Percentiles rank a stretch among this genome's conserved stretches.
Evolutionary conservation across 2,797 vertebrate species (phyloP).

Genomic region (Parauchenoglanis punctatus): DNA sequence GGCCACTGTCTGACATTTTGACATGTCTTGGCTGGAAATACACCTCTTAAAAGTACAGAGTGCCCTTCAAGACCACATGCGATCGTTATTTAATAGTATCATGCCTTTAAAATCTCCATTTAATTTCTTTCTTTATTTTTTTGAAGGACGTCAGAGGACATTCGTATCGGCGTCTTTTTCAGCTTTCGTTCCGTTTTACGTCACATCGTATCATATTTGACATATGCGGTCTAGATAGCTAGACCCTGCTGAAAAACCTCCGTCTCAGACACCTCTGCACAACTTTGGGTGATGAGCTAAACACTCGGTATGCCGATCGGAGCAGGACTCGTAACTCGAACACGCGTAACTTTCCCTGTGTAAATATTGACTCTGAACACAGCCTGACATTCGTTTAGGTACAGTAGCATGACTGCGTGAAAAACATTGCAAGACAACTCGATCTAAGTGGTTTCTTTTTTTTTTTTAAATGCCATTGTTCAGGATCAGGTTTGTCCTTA

Average conservation of each 20-base stretch:
- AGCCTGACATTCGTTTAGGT: background rate
- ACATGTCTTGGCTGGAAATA: background rate
- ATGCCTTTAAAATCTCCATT: background rate
- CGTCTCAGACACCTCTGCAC: background rate
- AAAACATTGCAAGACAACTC: background rate
- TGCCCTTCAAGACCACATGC: background rate
- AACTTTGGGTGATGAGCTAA: background rate
- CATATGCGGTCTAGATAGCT: too few species aligned
- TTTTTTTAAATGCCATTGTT: background rate
- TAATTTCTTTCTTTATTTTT: background rate
- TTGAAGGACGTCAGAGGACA: background rate
- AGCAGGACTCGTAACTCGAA: background rate
- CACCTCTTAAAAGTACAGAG: background rate
- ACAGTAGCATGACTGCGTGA: too few species aligned
- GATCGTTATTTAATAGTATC: too few species aligned
- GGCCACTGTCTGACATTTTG: background rate
- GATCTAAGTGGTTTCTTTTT: background rate
- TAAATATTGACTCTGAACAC: background rate
- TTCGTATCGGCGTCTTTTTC: background rate
- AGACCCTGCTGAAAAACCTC: background rate
- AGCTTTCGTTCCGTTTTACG: background rate
- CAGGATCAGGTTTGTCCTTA: constrained; percentile 33
- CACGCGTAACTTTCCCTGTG: background rate
- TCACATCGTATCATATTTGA: background rate
- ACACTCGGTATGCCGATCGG: background rate